A percentile compares a stretch with the other conserved stretches of the same genome.
Evolutionary conservation across 2,113 vertebrate genomes (phyloP).

Genomic region (Entelurus aequoreus): DNA sequence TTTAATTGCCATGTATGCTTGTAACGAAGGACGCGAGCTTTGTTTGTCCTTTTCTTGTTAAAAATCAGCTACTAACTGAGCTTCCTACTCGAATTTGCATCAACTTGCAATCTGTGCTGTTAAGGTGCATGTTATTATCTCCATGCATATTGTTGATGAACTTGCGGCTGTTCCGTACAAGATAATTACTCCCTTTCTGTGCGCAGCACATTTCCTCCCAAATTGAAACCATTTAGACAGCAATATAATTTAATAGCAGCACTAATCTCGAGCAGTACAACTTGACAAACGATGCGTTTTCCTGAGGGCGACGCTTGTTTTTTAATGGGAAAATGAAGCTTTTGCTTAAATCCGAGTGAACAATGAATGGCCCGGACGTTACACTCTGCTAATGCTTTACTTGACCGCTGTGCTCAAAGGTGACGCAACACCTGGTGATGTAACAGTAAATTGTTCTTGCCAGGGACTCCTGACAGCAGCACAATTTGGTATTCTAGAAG

Average conservation of each 20-base stretch:
- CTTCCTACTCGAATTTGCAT: conserved; percentile 2
- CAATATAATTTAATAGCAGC: conserved; percentile 34
- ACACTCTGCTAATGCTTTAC: conserved; percentile 38
- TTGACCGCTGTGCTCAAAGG: conserved; percentile 24
- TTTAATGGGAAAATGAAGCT: conserved; percentile 41
- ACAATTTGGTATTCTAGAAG: conserved; percentile 44
- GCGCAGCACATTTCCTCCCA: conserved; percentile 19
- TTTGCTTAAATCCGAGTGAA: conserved; percentile 33
- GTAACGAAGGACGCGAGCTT: too few species aligned
- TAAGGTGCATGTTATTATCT: not conserved
- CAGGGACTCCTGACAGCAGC: conserved; percentile 27
- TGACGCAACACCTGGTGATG: conserved; percentile 15
- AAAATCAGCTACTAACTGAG: not conserved
- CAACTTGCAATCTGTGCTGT: not conserved
- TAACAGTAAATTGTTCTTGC: conserved; percentile 28
- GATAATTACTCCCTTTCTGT: conserved; percentile 27
- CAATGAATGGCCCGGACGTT: conserved; percentile 34
- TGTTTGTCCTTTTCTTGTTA: not conserved
- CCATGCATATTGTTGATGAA: conserved; percentile 10
- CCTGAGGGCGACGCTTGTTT: conserved; percentile 27
- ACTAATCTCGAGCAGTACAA: conserved; percentile 31
- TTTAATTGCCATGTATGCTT: too few species aligned
- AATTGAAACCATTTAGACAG: conserved; percentile 23
- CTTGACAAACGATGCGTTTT: conserved; percentile 53
- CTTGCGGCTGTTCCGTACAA: not conserved